phyloP scores from a whole-genome alignment of 2,113 vertebrate species.

The Loxodonta africana region DNA sequence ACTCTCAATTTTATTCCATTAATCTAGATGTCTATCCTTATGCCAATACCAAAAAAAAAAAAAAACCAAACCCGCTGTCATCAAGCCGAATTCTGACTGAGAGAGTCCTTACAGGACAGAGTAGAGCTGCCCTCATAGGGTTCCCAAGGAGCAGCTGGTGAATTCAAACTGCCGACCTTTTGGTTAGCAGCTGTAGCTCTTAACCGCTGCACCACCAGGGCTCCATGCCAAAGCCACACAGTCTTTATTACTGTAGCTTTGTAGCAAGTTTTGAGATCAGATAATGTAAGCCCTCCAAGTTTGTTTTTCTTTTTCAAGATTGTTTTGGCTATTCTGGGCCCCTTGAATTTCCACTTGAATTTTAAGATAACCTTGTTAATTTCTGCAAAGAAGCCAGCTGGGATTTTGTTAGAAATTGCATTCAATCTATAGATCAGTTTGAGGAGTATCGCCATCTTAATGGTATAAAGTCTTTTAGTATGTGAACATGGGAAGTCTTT shows the following conservation, averaged over 20 bases:
- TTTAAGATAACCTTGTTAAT: background rate
- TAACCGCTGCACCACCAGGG: too few relatives aligned
- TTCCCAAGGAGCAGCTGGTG: too few relatives aligned
- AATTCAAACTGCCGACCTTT: too few relatives aligned
- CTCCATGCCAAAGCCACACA: background rate
- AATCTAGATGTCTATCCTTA: background rate
- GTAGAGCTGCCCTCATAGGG: too few relatives aligned
- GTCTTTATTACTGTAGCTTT: background rate
- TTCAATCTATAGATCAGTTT: background rate
- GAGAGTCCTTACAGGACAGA: too few relatives aligned
- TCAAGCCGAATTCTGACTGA: too few relatives aligned
- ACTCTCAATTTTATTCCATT: background rate
- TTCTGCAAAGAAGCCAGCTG: background rate
- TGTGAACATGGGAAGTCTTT: background rate
- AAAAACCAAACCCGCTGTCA: too few relatives aligned
- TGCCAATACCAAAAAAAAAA: too few relatives aligned
- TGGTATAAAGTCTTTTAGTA: background rate
- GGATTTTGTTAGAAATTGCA: background rate
- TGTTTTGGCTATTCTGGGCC: background rate
- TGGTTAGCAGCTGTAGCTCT: too few relatives aligned
- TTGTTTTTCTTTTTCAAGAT: slow-evolving; percentile 19
- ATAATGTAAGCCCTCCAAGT: background rate
- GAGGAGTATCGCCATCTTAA: background rate
- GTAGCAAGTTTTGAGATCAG: background rate
- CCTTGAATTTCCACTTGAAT: background rate